Evolutionary conservation across 2,113 vertebrate species (phyloP), one percentile per base, ranked within the genome.

Genomic region (Oncorhynchus masou): DNA sequence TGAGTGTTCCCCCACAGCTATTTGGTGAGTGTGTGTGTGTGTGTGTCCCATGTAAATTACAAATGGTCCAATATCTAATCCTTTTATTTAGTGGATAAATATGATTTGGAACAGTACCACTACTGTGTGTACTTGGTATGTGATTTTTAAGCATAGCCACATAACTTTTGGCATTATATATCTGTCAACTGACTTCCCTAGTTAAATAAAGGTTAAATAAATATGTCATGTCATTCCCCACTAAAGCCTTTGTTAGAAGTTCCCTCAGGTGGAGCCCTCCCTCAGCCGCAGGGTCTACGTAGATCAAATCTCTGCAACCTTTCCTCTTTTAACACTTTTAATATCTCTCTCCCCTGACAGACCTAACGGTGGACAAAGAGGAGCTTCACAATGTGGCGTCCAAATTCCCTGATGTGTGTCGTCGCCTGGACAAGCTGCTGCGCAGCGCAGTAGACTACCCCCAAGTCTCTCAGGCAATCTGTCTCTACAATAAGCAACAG

Each of bases 381-480:
- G 98, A 99, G 87, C 91, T 99, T 82, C 91, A 85, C 74, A 95
- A 98, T 8, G 57, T 98, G 62, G 95, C 93, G 5, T 2, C 78
- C n/a, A 87, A 88, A 83, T 95, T 94, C 85, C 95, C 94, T 70
- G 76, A 84, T 70, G 83, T 93, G 31, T 88, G 83, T 51, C 85
- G 27, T 15, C 86, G 89, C 67, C 89, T 99, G 85, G 96, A 99
- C 84, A 92, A 90, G 81, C 83, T 90, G 1, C 90, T 99, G 77
- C 94, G 78, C 2, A 93, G 93, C 12, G 73, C 96, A 80, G 57
- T 99, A 59, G 91, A 97, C 74, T 99, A 98, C 77, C 95, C 96
- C 27, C 59, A 91, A 51, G 93, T 99, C 78, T 97, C 98, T 60
- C 81, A 89, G 25, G 67, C 79, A 70, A 97, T 99, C 68, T 94